These are phyloP conservation scores for Zaprionus obscuricornis DNA, from an alignment of 2,888 invertebrate genomes.

Conservation along the genomic window DNA sequence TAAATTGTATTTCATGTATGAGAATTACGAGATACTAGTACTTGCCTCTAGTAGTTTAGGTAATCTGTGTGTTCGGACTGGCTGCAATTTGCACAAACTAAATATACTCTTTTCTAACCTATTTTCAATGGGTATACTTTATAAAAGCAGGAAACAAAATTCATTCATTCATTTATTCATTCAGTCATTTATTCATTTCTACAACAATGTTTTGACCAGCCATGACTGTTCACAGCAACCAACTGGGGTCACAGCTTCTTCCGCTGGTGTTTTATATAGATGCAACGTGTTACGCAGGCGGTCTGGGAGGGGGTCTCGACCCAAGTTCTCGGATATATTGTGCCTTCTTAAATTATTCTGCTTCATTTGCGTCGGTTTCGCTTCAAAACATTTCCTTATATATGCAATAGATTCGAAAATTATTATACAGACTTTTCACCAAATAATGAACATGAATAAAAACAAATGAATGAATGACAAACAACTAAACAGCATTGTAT, in stretches of 20 bases:
- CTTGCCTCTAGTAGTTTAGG: too few relatives aligned
- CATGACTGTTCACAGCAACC: constrained; percentile 29
- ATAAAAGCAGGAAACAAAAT: constrained; percentile 36
- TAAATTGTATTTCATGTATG: too few relatives aligned
- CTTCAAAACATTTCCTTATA: neutral
- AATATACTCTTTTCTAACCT: too few relatives aligned
- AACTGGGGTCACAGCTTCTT: constrained; percentile 53
- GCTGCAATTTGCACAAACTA: too few relatives aligned
- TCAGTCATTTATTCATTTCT: constrained; percentile 49
- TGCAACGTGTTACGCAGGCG: constrained; percentile 54
- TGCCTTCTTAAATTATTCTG: constrained; percentile 82
- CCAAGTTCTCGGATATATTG: constrained; percentile 62
- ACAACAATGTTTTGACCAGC: constrained; percentile 59
- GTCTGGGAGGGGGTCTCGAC: constrained; percentile 3
- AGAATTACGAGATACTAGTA: too few relatives aligned
- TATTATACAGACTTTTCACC: constrained; percentile 8
- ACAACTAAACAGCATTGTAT: too few relatives aligned
- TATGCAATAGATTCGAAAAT: constrained; percentile 1
- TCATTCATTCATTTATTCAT: constrained; percentile 53
- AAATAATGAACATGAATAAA: too few relatives aligned
- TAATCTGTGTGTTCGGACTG: too few relatives aligned
- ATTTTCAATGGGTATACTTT: too few relatives aligned
- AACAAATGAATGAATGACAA: too few relatives aligned
- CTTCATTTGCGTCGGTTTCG: constrained; percentile 80
- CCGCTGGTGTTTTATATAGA: constrained; percentile 73